Base-by-base conservation (phyloP, 37 sponge, comb jelly and placozoan genomes). In the Eunapius fragilis region DNA sequence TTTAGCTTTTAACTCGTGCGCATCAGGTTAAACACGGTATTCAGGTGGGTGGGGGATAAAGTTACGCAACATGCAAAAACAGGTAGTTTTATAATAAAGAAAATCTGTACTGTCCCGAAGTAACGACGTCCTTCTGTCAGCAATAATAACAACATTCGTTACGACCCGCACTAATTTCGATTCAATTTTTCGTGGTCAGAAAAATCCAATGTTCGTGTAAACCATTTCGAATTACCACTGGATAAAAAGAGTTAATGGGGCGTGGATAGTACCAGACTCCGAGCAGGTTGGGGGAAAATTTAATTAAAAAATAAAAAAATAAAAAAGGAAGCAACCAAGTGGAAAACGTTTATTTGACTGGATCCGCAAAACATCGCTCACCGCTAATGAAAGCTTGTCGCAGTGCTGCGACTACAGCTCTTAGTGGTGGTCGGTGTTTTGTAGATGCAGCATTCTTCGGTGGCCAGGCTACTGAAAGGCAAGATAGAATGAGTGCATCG, bases 361-460 rank as follows among this genome's bases (percentile, higher is more conserved):
- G 74, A 58, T 89, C 77, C 89, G 67, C 89, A 78, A 78, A 89
- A 79, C 71, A 83, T 83, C 79, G 84, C 28, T 68, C 89, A 84
- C 89, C 89, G 67, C 84, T 88, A 30, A 37, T 0, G 27, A 24
- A 38, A 83, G 83, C 26, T 71, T 37, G 25, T 13, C 30, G 74
- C n/a, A n/a, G n/a, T n/a, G n/a, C 31, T 9, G 13, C 13, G 74
- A 17, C 31, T 31, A 72, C 31, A 33, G 31, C 31, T 13, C 30
- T 72, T 72, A 33, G 74, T 33, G 31, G 74, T 33, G 31, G 74
- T 72, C 31, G 31, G 58, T 58, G 58, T 58, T 58, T 58, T 58
- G 58, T 11, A 58, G 58, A 58, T 58, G 58, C 58, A 82, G 70
- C 70, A 23, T 22, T 28, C 32, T 37, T 27, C 34, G 78, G 31